Percentiles rank a stretch among this genome's conserved stretches.
These are phyloP conservation scores for Hypsibius dujardini DNA, from an alignment of 1,140 invertebrate genomes.

Conservation along the genomic window DNA sequence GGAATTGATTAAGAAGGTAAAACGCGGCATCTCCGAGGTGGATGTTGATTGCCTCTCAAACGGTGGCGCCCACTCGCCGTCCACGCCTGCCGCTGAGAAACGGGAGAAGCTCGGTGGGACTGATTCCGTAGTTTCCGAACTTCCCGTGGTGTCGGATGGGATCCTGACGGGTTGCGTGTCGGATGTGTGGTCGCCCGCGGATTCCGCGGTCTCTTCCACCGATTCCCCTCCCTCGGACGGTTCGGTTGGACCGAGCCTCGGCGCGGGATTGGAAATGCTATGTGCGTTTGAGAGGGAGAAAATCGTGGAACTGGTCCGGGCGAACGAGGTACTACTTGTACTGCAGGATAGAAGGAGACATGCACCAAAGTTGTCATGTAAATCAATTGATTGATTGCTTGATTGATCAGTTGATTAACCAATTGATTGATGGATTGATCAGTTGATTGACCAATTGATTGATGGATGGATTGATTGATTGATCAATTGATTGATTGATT, in stretches of 20 bases:
- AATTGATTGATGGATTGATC: too few species aligned
- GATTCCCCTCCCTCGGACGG: background rate
- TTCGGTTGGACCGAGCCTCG: background rate
- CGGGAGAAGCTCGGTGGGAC: background rate
- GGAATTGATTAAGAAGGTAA: conserved; percentile 58
- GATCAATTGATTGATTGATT: too few species aligned
- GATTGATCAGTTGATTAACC: too few species aligned
- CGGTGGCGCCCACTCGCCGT: background rate
- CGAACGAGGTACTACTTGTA: conserved; percentile 9
- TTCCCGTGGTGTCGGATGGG: too few species aligned
- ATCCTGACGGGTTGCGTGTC: too few species aligned
- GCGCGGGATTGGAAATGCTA: background rate
- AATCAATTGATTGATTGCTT: too few species aligned
- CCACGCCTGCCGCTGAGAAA: too few species aligned
- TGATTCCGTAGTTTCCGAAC: too few species aligned
- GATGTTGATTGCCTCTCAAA: background rate
- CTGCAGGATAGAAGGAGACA: background rate
- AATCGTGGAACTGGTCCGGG: background rate
- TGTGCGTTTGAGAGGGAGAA: conserved; percentile 1
- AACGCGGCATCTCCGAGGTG: background rate
- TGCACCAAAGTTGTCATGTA: background rate
- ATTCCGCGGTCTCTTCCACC: too few species aligned
- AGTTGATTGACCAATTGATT: too few species aligned
- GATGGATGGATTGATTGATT: too few species aligned
- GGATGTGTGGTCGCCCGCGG: too few species aligned